Evolutionary conservation across 2,797 vertebrate genomes (phyloP), one percentile per base, ranked within the genome.

Genomic region (Neosalanx taihuensis): DNA sequence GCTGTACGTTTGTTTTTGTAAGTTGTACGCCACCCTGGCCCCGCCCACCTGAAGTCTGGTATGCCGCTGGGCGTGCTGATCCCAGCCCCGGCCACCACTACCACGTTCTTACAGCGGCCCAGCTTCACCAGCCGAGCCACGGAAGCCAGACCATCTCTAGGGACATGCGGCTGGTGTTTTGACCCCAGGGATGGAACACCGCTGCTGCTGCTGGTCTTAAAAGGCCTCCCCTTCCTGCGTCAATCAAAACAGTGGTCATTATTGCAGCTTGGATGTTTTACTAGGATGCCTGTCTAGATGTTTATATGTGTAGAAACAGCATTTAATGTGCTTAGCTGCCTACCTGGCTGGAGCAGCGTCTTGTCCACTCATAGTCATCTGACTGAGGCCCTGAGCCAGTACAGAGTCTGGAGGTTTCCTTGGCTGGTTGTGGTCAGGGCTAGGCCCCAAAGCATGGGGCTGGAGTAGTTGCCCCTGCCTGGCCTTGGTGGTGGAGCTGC

Each of bases 1-100:
- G 23, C 7, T 56, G 51, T n/a, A n/a, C 26, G 23, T 23, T 6
- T 23, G 57, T 6, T 5, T 59, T 5, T 23, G 58, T 23, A 9
- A 3, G 58, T 5, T 60, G 9, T 20, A 29, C 1, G 6, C 1
- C 15, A 46, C n/a, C 1, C 10, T 63, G 23, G 3, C 72, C 76
- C 30, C 23, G 71, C 77, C 33, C 23, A 93, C 93, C 93, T 92
- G 84, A 94, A 94, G 83, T 94, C 93, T 6, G 93, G 93, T 73
- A 94, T 94, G 1, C 93, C 93, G 1, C 93, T 94, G 80, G 92
- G 86, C 2, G 93, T 94, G 89, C 93, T 94, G 83, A 94, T 93
- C 63, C 93, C 93, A 1, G 93, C 93, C 70, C 93, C 93, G 0
- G 91, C 91, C 79, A 94, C 91, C 78, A 94, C 93, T 70, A 94